These are phyloP conservation scores for Tetragonula clypearis DNA, from an alignment of 1,140 invertebrate species.

Conservation along the genomic window DNA sequence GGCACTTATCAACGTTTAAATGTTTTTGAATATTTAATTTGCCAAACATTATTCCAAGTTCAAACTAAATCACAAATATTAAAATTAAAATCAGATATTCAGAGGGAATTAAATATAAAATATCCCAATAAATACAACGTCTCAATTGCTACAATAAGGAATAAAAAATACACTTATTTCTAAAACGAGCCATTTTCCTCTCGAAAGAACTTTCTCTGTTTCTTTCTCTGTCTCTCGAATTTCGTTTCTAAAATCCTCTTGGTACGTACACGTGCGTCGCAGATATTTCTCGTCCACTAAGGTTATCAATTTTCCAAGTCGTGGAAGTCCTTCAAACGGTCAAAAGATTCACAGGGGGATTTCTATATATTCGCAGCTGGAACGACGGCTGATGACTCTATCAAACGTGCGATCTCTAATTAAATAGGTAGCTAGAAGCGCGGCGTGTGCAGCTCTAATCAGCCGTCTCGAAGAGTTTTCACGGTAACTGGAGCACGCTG, in stretches of 20 bases:
- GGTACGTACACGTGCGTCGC: neutral
- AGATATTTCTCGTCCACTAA: neutral
- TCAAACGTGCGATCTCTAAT: constrained; percentile 41
- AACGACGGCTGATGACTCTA: constrained; percentile 7
- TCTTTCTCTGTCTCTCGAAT: neutral
- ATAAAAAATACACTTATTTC: neutral
- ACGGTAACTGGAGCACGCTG: constrained; percentile 43
- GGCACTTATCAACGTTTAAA: neutral
- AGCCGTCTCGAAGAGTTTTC: constrained; percentile 49
- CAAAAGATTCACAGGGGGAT: neutral
- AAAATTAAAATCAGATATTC: neutral
- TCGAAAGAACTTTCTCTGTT: neutral
- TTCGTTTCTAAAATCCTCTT: too few relatives aligned
- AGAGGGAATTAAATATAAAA: neutral
- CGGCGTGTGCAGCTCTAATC: constrained; percentile 34
- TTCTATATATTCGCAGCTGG: neutral
- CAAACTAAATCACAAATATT: neutral
- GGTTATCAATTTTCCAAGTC: constrained; percentile 15
- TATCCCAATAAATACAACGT: neutral
- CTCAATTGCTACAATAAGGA: neutral
- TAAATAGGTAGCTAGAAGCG: constrained; percentile 42
- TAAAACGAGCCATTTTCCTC: neutral
- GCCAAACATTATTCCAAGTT: too few relatives aligned
- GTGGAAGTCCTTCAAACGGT: neutral
- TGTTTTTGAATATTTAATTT: neutral